Percentiles rank a stretch among this genome's conserved stretches.
These are phyloP conservation scores for Meiosimyza decipiens DNA, from an alignment of 2,888 invertebrate genomes.

Conservation along the genomic window DNA sequence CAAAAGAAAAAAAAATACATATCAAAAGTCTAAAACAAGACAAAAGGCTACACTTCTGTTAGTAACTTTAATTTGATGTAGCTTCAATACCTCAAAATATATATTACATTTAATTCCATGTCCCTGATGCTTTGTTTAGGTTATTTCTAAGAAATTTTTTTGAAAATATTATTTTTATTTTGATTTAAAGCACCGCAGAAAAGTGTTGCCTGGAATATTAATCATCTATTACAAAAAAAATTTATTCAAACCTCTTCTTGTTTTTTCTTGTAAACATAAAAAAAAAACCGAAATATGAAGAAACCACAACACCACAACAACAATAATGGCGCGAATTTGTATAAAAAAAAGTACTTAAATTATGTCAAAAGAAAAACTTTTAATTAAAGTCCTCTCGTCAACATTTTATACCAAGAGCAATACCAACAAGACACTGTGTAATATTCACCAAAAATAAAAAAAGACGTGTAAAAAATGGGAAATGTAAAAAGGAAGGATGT, in stretches of 20 bases:
- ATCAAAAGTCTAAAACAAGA: too few species aligned
- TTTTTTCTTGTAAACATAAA: slow-evolving; percentile 24
- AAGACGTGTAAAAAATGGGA: background rate
- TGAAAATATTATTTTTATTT: background rate
- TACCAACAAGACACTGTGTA: slow-evolving; percentile 28
- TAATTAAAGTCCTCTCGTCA: slow-evolving; percentile 56
- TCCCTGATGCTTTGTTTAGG: too few species aligned
- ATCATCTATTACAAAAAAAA: slow-evolving; percentile 36
- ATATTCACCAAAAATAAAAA: background rate
- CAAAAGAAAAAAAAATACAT: too few species aligned
- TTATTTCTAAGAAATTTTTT: too few species aligned
- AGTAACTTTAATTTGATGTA: too few species aligned
- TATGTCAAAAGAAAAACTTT: slow-evolving; percentile 57
- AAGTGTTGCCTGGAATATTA: slow-evolving; percentile 30
- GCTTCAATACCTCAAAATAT: too few species aligned
- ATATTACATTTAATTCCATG: too few species aligned
- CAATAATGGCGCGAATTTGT: slow-evolving; percentile 1
- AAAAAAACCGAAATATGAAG: slow-evolving; percentile 40
- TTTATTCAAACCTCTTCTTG: slow-evolving; percentile 6
- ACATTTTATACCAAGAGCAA: slow-evolving; percentile 4
- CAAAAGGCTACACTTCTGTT: too few species aligned
- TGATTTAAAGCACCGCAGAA: slow-evolving; percentile 3
- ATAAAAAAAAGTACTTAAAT: slow-evolving; percentile 38
- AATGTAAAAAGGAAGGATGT: slow-evolving; percentile 3
- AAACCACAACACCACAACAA: slow-evolving; percentile 30